Percentiles rank a stretch among this genome's conserved stretches.
These are phyloP conservation scores for Cheilosia vulpina DNA, from an alignment of 2,888 invertebrate species.

Conservation along the genomic window DNA sequence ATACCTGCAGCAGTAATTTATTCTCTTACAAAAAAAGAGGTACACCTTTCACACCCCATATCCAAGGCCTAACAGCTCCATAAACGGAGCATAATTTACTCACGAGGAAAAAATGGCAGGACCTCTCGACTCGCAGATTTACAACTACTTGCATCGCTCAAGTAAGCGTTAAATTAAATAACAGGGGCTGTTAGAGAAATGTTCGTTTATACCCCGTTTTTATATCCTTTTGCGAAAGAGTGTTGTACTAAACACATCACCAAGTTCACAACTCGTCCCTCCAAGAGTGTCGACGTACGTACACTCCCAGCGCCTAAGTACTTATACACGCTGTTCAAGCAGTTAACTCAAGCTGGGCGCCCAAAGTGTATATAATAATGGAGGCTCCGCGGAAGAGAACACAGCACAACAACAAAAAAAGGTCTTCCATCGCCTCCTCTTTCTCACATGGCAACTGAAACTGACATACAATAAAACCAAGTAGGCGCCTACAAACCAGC, in stretches of 20 bases:
- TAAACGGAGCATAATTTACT: constrained; percentile 60
- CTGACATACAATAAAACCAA: constrained; percentile 42
- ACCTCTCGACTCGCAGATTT: constrained; percentile 50
- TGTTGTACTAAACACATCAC: constrained; percentile 47
- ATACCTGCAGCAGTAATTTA: neutral
- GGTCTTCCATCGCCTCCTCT: constrained; percentile 10
- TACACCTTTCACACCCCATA: constrained; percentile 18
- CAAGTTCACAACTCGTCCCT: constrained; percentile 31
- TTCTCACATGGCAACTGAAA: constrained; percentile 50
- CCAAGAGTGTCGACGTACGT: neutral
- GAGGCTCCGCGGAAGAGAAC: constrained; percentile 30
- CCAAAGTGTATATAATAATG: constrained; percentile 61
- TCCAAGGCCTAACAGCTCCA: constrained; percentile 61
- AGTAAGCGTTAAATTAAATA: constrained; percentile 75
- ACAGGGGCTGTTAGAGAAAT: constrained; percentile 70
- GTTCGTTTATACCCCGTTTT: constrained; percentile 49
- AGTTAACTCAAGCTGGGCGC: constrained; percentile 70
- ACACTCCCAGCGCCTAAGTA: constrained; percentile 49
- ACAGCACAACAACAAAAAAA: constrained; percentile 23
- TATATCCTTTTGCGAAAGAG: constrained; percentile 32
- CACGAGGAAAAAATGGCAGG: constrained; percentile 21
- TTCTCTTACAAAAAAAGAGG: neutral
- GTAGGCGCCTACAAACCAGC: constrained; percentile 63
- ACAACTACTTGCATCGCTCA: constrained; percentile 70
- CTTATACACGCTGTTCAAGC: constrained; percentile 72